A percentile compares a stretch with the other conserved stretches of the same genome.
These are phyloP conservation scores for Hippocampus abdominalis DNA, from an alignment of 2,113 vertebrate species.

Conservation along the genomic window DNA sequence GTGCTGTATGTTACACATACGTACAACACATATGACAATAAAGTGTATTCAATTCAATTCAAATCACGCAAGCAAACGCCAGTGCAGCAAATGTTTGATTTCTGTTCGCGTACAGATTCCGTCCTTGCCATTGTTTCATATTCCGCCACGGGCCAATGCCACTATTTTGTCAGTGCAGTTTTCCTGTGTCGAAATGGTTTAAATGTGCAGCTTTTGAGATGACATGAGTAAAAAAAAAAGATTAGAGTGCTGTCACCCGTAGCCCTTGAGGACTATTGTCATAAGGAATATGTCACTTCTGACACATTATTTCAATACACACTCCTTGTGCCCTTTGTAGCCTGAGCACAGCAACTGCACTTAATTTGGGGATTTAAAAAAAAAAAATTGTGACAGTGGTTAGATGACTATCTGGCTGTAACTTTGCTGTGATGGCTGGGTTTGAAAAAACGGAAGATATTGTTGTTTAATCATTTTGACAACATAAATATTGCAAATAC, in stretches of 20 bases:
- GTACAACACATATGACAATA: too few relatives aligned
- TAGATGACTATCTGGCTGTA: not conserved
- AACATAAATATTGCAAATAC: not conserved
- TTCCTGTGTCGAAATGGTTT: not conserved
- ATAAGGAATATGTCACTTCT: slow-evolving; percentile 1
- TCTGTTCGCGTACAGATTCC: not conserved
- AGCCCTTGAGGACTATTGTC: not conserved
- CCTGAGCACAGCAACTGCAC: not conserved
- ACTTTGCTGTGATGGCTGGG: slow-evolving; percentile 10
- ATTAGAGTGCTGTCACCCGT: not conserved
- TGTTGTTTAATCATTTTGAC: slow-evolving; percentile 10
- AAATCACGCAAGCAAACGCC: not conserved
- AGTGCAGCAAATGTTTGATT: not conserved
- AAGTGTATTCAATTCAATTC: too few relatives aligned
- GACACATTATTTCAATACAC: not conserved
- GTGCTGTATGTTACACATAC: too few relatives aligned
- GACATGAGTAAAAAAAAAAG: not conserved
- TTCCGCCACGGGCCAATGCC: not conserved
- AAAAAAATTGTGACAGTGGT: not conserved
- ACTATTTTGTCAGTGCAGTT: not conserved
- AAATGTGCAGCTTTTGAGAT: slow-evolving; percentile 10
- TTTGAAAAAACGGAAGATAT: slow-evolving; percentile 8
- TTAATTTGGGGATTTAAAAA: not conserved
- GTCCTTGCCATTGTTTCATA: not conserved
- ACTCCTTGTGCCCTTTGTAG: not conserved